phyloP scores from a whole-genome alignment of 2,797 vertebrate species.

The Myotis vivesi region DNA sequence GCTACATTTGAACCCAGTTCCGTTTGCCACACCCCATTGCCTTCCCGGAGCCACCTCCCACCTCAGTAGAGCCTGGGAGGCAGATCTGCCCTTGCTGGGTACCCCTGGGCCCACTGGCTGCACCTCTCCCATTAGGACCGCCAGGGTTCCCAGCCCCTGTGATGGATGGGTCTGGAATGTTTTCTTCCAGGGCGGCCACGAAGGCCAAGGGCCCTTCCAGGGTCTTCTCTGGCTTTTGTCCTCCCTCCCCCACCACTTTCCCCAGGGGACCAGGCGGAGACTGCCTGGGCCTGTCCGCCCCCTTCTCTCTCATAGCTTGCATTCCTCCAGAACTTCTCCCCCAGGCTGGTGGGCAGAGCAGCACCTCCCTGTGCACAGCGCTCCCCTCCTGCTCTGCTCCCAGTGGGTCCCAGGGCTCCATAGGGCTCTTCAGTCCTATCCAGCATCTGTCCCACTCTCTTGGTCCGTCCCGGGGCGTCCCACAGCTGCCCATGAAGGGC shows the following conservation, averaged over 20 bases:
- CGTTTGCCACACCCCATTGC: not conserved
- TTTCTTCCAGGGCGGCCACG: not conserved
- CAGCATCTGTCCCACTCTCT: not conserved
- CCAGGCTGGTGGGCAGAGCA: conserved; percentile 24
- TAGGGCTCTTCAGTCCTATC: not conserved
- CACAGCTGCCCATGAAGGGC: not conserved
- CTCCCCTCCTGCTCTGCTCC: not conserved
- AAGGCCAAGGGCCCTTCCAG: conserved; percentile 49
- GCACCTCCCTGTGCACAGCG: not conserved
- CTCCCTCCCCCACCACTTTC: conserved; percentile 1
- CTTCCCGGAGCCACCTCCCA: too few relatives aligned
- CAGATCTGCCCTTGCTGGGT: not conserved
- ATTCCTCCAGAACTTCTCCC: conserved; percentile 73
- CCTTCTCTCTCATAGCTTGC: conserved; percentile 71
- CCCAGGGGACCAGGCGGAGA: not conserved
- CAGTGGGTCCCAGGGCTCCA: not conserved
- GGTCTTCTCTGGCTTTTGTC: conserved; percentile 29
- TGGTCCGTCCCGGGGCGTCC: not conserved
- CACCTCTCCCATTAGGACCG: rapidly evolving
- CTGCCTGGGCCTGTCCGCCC: conserved; percentile 64
- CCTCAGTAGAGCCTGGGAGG: not conserved
- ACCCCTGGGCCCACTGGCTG: not conserved
- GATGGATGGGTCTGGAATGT: conserved; percentile 25
- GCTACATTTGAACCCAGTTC: not conserved
- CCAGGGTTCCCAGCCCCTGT: not conserved